Base-by-base conservation (phyloP, 2,113 vertebrate species). In the Campylomormyrus tamandua region DNA sequence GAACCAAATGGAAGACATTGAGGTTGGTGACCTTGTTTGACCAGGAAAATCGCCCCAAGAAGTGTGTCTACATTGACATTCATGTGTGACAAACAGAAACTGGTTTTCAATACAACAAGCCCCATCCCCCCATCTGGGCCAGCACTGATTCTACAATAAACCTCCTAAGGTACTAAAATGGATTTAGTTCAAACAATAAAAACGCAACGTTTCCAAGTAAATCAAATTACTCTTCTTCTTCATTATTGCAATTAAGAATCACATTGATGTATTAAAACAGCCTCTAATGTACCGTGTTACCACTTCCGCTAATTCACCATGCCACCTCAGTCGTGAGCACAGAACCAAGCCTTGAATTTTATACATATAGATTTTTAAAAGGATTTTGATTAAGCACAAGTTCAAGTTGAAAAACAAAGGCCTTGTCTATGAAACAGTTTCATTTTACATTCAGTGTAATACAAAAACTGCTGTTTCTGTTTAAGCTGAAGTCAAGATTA, bases 201-300 rank as follows among this genome's bases (percentile, higher is more conserved):
- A 86, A 48, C 11, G 83, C 83, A 11, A 48, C 24, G 9, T 50
- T 49, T 49, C 24, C 24, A n/a, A 48, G 24, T 85, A 49, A 49
- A 86, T 86, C 24, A 49, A 86, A 86, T 86, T 50, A 49, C 21
- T 27, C 2, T 85, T 50, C 2, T 85, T 85, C 11, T 48, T 48
- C 83, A 48, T 84, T n/a, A 21, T n/a, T 48, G 39, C 83, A 84
- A 84, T 48, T 84, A 84, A 84, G 46, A 84, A 45, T 84, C 83
- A 48, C 83, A 46, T 10, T 46, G 83, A 84, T 31, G 62, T 31
- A 84, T 24, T 84, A 84, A 48, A 84, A 35, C 46, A 84, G 24
- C 7, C 83, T 48, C 46, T 48, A 84, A 84, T 84, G 7, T 84
- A 24, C 83, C 45, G 46, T 48, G 24, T 19, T 84, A 48, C 19